Conservation (phyloP, 1,140 invertebrate species). For the Calephelis virginiensis region DNA sequence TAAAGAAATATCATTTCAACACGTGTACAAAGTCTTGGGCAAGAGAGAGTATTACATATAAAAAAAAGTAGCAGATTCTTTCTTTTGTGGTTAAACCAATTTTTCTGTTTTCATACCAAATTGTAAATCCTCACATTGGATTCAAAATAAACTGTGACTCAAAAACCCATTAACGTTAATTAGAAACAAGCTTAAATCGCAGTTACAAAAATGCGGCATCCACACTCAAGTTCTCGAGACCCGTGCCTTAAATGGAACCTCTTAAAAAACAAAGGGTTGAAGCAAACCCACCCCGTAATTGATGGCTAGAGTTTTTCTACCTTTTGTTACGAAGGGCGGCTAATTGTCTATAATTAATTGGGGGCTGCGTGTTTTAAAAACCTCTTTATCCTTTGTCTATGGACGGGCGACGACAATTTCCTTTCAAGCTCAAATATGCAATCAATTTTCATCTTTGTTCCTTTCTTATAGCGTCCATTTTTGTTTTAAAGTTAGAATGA, state of each 20-base stretch:
- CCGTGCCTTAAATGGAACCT: slow-evolving; percentile 31
- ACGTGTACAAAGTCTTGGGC: too few relatives aligned
- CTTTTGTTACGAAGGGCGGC: slow-evolving; percentile 68
- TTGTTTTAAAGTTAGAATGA: not conserved
- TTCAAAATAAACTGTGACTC: too few relatives aligned
- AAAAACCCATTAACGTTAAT: not conserved
- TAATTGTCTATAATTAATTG: slow-evolving; percentile 73
- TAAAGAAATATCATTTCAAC: too few relatives aligned
- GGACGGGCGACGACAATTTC: slow-evolving; percentile 11
- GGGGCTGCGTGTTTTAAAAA: slow-evolving; percentile 34
- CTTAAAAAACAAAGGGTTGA: slow-evolving; percentile 55
- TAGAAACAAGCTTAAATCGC: not conserved
- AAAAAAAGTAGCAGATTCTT: too few relatives aligned
- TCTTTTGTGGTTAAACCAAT: too few relatives aligned
- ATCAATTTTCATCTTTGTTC: not conserved
- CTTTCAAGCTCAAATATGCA: slow-evolving; percentile 3
- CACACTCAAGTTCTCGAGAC: slow-evolving; percentile 9
- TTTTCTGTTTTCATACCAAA: too few relatives aligned
- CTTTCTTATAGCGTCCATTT: not conserved
- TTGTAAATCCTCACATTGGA: too few relatives aligned
- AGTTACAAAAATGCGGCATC: slow-evolving; percentile 5
- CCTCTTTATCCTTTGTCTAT: slow-evolving; percentile 18
- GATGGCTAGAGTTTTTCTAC: slow-evolving; percentile 69
- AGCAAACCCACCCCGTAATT: slow-evolving; percentile 53
- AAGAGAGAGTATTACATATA: too few relatives aligned